Evolutionary conservation across 1,140 invertebrate species (phyloP), one percentile per base, ranked within the genome.

Genomic region (Pogonomyrmex barbatus): DNA sequence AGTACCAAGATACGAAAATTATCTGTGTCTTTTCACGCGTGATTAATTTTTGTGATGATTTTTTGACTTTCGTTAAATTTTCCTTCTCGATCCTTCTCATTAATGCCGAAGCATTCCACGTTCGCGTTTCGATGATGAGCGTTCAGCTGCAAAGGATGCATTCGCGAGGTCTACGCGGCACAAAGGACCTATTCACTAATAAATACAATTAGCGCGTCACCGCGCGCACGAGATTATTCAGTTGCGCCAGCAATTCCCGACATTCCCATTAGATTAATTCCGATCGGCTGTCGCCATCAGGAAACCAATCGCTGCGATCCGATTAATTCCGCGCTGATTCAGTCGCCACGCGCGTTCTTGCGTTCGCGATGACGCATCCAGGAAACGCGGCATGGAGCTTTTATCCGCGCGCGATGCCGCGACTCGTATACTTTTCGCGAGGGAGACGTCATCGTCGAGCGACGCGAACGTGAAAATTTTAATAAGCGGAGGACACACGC

Each of bases 111-210:
- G n/a, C 33, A 60, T 79, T 63, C 30, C 30, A 70, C 12, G 58
- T 10, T 33, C 67, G 30, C 42, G 54, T 45, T 82, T 82, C 54
- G 8, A 60, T 47, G 39, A 67, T 4, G 62, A 54, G 52, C 10
- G 12, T 4, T 45, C 30, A 17, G 39, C 17, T 70, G 6, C 67
- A 67, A 83, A 60, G 79, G 54, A 83, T 83, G 42, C 67, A 30
- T 75, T 50, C 30, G 52, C 79, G 54, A 75, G 54, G 54, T 83
- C 17, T 54, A 75, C 58, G n/a, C 12, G 67, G 33, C 42, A 83
- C 54, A 83, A 62, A 83, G 68, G 47, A n/a, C n/a, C 68, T 12
- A 83, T 83, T 83, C 79, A 83, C 68, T 83, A 83, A 83, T 83
- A 83, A 83, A 83, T 83, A 83, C 68, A 75, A 83, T 83, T 83